Evolutionary conservation across 2,888 invertebrate genomes (phyloP), one percentile per base, ranked within the genome.

Genomic region (Cabera pusaria): DNA sequence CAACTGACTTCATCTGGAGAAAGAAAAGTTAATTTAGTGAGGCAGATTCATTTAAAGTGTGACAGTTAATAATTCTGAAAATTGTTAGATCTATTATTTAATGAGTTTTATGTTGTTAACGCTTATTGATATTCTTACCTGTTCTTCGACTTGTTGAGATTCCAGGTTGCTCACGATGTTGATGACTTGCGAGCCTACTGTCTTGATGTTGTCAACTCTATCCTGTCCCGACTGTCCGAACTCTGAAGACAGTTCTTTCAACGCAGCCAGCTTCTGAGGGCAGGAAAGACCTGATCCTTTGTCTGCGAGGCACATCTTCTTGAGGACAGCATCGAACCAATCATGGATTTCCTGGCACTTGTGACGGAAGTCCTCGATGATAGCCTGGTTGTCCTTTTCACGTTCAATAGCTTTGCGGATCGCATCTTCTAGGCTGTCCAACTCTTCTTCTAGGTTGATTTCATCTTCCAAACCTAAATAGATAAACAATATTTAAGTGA

Each of bases 111-210:
- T 14, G 4, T 4, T 14, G 4, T 2, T 14, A 2, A 14, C 14
- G 4, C 4, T 3, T 14, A n/a, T 14, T 14, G 14, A 14, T 3
- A 14, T 2, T 14, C 74, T 69, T 69, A 92, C 91, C 78, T 96
- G 96, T 72, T 97, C 97, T 69, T 97, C 96, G 1, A 97, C 93
- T 84, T 97, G 97, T 68, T 97, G 96, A 0, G 95, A 94, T 68
- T 97, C 97, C 49, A 97, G 85, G 72, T 96, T 96, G 72, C 95
- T 96, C 5, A 96, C 95, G 11, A 95, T 93, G 46, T 95, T 93
- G 39, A 93, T 93, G 3, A 96, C 94, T 69, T 93, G 91, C 0
- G 91, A 88, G 1, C 94, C 94, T 27, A 95, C 90, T 23, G 88
- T 72, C 68, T 94, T 95, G 0, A 96, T 91, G 43, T 92, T 92